Conservation (phyloP, 2,113 vertebrate genomes). For the Ceyx melanurus region DNA sequence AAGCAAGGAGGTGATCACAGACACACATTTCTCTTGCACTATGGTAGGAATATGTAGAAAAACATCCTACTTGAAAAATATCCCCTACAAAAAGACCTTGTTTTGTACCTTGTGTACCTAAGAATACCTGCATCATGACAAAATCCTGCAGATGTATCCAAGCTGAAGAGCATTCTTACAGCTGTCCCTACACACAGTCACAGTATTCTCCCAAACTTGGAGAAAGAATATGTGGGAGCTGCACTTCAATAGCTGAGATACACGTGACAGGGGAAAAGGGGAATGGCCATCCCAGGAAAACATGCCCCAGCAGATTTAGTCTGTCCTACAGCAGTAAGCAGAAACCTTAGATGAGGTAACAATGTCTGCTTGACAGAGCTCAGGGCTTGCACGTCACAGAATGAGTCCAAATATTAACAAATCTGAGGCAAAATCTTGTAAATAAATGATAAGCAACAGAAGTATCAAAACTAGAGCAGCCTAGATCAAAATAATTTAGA, state of each 20-base stretch:
- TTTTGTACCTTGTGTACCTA: not conserved
- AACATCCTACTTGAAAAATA: not conserved
- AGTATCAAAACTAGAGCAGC: not conserved
- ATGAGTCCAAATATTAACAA: not conserved
- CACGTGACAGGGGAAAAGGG: rapidly evolving
- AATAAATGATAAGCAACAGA: not conserved
- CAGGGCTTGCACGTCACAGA: not conserved
- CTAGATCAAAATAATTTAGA: not conserved
- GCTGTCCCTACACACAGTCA: not conserved
- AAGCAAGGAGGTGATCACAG: not conserved
- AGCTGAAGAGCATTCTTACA: not conserved
- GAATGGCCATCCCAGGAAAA: not conserved
- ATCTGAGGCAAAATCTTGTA: not conserved
- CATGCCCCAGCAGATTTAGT: not conserved
- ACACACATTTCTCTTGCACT: not conserved
- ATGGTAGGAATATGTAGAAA: not conserved
- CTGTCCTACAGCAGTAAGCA: constrained; percentile 1
- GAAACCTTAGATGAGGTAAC: constrained; percentile 14
- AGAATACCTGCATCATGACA: not conserved
- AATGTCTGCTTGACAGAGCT: not conserved
- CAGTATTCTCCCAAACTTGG: not conserved
- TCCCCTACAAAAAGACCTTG: not conserved
- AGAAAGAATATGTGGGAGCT: not conserved
- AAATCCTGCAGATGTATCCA: not conserved
- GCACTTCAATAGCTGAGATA: not conserved